Evolutionary conservation across 2,113 vertebrate genomes (phyloP), one percentile per base, ranked within the genome.

Genomic region (Monopterus albus): DNA sequence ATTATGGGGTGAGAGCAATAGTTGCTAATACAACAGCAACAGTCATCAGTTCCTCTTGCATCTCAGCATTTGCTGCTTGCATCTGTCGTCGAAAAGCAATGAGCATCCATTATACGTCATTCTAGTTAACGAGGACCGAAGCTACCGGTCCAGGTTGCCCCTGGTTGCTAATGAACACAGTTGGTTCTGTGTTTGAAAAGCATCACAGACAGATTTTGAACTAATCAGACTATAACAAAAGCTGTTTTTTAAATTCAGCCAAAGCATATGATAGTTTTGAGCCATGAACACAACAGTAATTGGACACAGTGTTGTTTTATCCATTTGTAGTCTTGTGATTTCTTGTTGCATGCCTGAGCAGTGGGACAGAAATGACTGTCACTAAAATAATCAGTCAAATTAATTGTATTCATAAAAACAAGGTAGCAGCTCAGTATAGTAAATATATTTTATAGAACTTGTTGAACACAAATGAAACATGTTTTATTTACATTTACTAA

Each of bases 151-250:
- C 29, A 25, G 55, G n/a, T 39, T 36, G 23, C 12, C 17, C 23
- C 25, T 31, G 33, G 39, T 58, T 55, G 52, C 46, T 65, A 28
- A 39, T 81, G 65, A 64, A 53, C 59, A n/a, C 25, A 39, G 25
- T 8, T 2, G 47, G 31, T 33, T 29, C 40, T 51, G 21, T 20
- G 2, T 53, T 55, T 45, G 3, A 51, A 40, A 78, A 47, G 20
- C 25, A 60, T 55, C 39, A 47, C 15, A 50, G 2, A 49, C 18
- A 53, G 25, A 11, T 31, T 68, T 36, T 21, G 1, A 53, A 13
- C 20, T 52, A 33, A 51, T 52, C 23, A 26, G 2, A 18, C 21
- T 23, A 13, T 21, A 2, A 31, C 20, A 20, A 42, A 53, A 28
- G 4, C 40, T 35, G 46, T 18, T 14, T 36, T n/a, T 38, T 58